Percentiles rank a stretch among this genome's conserved stretches.
phyloP scores from a whole-genome alignment of 2,113 vertebrate genomes.

The Pelmatolapia mariae region DNA sequence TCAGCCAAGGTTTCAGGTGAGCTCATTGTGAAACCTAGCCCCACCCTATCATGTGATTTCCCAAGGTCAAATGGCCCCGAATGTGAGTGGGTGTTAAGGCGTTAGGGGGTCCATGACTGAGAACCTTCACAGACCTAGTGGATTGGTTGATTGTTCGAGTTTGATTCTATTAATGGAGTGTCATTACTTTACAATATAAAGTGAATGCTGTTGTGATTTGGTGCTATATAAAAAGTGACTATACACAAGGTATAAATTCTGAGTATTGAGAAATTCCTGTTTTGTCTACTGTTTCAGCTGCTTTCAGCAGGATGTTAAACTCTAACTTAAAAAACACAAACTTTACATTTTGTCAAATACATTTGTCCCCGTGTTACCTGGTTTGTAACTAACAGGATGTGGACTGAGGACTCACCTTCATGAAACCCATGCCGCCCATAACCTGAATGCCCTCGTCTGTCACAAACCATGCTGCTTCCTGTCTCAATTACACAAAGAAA shows the following conservation, averaged over 20 bases:
- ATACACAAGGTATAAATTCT: background rate
- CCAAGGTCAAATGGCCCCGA: background rate
- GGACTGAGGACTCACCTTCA: conserved; percentile 71
- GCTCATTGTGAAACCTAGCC: background rate
- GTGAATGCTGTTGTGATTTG: background rate
- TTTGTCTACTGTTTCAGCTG: background rate
- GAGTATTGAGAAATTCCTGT: background rate
- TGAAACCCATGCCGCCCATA: conserved; percentile 90
- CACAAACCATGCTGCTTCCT: conserved; percentile 88
- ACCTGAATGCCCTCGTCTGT: conserved; percentile 86
- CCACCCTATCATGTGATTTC: background rate
- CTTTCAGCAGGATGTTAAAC: background rate
- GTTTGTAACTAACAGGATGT: background rate
- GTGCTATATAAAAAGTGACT: background rate
- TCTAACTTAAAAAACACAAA: background rate
- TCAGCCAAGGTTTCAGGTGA: background rate
- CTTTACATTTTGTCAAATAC: background rate
- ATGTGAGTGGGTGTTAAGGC: background rate
- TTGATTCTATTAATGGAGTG: background rate
- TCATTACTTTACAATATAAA: background rate
- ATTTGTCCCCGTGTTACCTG: background rate
- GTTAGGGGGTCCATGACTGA: background rate
- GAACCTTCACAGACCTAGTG: background rate
- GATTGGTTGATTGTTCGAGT: background rate
- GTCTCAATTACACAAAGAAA: background rate